Base-by-base conservation (phyloP, 1,140 invertebrate species). In the Hyposmocoma kahamanoa region DNA sequence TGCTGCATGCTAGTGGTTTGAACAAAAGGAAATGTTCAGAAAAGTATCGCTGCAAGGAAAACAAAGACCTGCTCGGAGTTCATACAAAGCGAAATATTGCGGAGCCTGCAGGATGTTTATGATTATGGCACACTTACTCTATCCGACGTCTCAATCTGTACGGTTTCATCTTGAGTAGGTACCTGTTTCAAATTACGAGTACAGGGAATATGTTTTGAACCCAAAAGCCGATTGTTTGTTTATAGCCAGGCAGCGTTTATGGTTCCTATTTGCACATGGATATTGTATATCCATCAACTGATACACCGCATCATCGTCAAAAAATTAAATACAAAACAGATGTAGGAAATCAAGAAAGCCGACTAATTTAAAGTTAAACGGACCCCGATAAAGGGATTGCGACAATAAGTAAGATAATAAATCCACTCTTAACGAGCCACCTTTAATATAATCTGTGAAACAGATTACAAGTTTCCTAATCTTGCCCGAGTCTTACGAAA, bases 11-110 rank as follows among this genome's bases (percentile, higher is more conserved):
- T 60, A 83, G 72, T 74, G 63, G 59, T 74, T 73, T 50, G 47
- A 81, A 84, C 81, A 84, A 84, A 79, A 74, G 77, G 67, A 71
- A 78, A 67, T 72, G 69, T 78, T 75, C 68, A 59, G 72, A 66
- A 72, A 83, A 83, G 79, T 82, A 84, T 79, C 72, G 76, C 65
- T 67, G 64, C 67, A 69, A 15, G 62, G 64, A 67, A 70, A 81
- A 85, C 79, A 85, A 81, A 82, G 74, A 72, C 59, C 58, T 70
- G 62, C 65, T 69, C 62, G 53, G 65, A 77, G 73, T 66, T 75
- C 68, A 58, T 76, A 79, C 73, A 81, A 76, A 78, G 77, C 70
- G 63, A 72, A 73, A 78, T 79, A 79, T 79, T 77, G 73, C 71
- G 54, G 59, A 60, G 64, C 62, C 59, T n/a, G 56, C 64, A 72